A percentile compares a stretch with the other conserved stretches of the same genome.
Conservation (phyloP, 1,140 invertebrate genomes). For the Kradibia gibbosae region DNA sequence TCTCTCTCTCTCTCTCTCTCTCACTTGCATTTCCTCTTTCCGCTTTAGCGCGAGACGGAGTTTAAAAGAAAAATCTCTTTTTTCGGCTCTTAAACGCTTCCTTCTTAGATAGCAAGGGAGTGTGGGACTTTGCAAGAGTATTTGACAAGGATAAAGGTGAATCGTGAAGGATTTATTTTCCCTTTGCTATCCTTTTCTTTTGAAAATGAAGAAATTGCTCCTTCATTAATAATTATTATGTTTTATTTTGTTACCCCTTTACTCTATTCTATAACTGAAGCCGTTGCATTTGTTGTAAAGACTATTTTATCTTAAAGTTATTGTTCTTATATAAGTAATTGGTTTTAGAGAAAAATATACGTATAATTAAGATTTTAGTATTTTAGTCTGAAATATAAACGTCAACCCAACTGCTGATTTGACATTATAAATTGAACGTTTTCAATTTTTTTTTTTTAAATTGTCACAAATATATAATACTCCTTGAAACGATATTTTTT, state of each 20-base stretch:
- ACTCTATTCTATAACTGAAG: background rate
- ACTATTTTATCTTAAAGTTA: background rate
- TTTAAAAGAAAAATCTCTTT: conserved; percentile 19
- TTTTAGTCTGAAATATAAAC: background rate
- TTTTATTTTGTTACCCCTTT: background rate
- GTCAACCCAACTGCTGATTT: background rate
- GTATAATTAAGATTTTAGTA: background rate
- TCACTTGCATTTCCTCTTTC: conserved; percentile 41
- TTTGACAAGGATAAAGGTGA: conserved; percentile 14
- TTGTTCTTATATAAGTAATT: background rate
- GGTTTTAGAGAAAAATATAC: background rate
- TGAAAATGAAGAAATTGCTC: background rate
- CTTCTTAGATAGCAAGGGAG: background rate
- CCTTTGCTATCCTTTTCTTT: background rate
- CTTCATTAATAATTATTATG: background rate
- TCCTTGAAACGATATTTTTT: background rate
- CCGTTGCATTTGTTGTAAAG: background rate
- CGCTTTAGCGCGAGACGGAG: conserved; percentile 8
- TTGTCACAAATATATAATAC: background rate
- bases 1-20: background rate
- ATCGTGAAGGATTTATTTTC: background rate
- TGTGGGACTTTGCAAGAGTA: background rate
- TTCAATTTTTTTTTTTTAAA: background rate
- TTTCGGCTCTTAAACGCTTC: conserved; percentile 24
- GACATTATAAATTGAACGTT: background rate